Percentiles rank a stretch among this genome's conserved stretches.
Evolutionary conservation across 1,140 invertebrate species (phyloP).

Genomic region (Dolichoris vasculosae): DNA sequence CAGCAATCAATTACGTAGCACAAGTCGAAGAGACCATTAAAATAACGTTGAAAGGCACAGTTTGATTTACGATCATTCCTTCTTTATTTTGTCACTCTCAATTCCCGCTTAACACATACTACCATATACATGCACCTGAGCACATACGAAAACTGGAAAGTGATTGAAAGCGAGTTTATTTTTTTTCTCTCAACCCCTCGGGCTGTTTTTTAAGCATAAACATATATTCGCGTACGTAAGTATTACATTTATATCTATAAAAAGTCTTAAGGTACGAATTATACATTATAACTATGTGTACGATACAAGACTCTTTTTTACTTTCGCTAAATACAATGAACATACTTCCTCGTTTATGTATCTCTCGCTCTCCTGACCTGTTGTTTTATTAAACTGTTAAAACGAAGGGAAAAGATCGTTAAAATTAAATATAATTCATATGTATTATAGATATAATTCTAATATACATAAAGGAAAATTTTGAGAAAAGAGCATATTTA

Average conservation of each 20-base stretch:
- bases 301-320: constrained; percentile 3
- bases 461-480: neutral
- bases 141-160: neutral
- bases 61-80: constrained; percentile 38
- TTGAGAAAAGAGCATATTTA: constrained; percentile 10
- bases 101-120: neutral
- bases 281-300: constrained; percentile 2
- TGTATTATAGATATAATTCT: neutral
- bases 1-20: constrained; percentile 29
- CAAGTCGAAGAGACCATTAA: constrained; percentile 18
- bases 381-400: constrained; percentile 16
- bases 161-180: neutral
- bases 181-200: constrained; percentile 15
- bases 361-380: neutral
- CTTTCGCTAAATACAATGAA: neutral
- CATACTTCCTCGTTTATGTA: constrained; percentile 1
- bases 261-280: constrained; percentile 10
- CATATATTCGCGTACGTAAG: neutral
- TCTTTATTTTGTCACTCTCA: constrained; percentile 31
- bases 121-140: no score
- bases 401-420: neutral
- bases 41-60: constrained; percentile 20
- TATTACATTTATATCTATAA: neutral
- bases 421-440: constrained; percentile 18
- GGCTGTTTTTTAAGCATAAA: constrained; percentile 10